Evolutionary conservation across 2,113 vertebrate species (phyloP).

Genomic region (Tricholaema leucomelas): DNA sequence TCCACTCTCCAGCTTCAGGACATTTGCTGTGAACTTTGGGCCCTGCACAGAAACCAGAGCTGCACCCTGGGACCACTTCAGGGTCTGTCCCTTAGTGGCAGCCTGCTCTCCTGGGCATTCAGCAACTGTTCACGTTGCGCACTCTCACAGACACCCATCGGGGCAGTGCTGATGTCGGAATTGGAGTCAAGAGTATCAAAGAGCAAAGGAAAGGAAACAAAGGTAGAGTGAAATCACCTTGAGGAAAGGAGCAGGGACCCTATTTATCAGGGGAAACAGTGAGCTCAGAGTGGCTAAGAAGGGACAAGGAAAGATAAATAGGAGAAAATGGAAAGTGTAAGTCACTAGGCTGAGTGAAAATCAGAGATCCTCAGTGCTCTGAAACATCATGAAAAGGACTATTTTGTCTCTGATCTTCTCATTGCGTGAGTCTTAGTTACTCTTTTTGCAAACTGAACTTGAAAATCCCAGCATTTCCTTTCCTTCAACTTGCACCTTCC

Average conservation of each 20-base stretch:
- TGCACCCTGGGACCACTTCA: accelerated
- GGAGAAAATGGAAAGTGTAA: background rate
- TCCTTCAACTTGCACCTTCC: background rate
- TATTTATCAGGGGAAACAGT: background rate
- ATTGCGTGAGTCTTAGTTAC: background rate
- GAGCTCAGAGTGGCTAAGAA: background rate
- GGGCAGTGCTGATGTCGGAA: background rate
- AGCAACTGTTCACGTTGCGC: accelerated
- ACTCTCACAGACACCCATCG: accelerated
- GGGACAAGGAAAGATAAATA: background rate
- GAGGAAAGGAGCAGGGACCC: background rate
- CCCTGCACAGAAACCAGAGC: background rate
- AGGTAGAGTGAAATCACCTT: background rate
- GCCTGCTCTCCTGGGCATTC: background rate
- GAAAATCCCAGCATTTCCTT: background rate
- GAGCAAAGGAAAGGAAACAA: background rate
- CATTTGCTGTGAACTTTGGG: background rate
- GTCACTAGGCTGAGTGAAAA: background rate
- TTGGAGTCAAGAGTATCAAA: background rate
- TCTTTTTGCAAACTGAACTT: background rate
- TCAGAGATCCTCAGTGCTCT: background rate
- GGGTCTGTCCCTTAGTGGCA: background rate
- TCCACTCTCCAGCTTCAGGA: background rate
- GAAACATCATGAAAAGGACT: background rate
- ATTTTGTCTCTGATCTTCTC: background rate